Percentiles rank a stretch among this genome's conserved stretches.
Evolutionary conservation across 92 coral and sea anemone species (phyloP).

Genomic region (Phenganax subtilis): DNA sequence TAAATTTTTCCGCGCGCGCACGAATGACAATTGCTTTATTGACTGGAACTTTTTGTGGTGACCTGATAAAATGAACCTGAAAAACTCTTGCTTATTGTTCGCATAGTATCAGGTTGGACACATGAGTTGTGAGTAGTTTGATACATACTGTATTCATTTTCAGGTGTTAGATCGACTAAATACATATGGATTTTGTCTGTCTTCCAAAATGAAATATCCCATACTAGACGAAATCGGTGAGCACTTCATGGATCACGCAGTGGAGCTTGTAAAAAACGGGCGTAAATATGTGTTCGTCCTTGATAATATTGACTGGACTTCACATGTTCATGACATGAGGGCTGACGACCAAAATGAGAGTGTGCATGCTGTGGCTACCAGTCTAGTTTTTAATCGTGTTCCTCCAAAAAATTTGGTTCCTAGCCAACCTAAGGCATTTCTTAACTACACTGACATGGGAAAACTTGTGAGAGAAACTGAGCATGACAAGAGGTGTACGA

Average conservation of each 20-base stretch:
- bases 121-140: too few species aligned
- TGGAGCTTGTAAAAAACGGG: conserved; percentile 12
- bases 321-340: conserved; percentile 12
- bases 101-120: too few species aligned
- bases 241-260: conserved; percentile 14
- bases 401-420: too few species aligned
- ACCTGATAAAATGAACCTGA: too few species aligned
- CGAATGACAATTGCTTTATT: too few species aligned
- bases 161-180: conserved; percentile 42
- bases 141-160: not conserved
- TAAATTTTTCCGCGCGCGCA: too few species aligned
- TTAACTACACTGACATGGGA: conserved; percentile 6
- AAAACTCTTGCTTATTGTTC: too few species aligned
- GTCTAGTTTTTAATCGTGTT: conserved; percentile 22
- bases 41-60: too few species aligned
- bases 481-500: conserved; percentile 10
- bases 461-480: not conserved
- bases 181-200: conserved; percentile 42
- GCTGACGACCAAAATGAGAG: not conserved
- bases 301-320: conserved; percentile 1
- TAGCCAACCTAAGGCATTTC: not conserved
- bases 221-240: not conserved
- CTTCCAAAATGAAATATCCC: not conserved
- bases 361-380: conserved; percentile 3
- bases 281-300: conserved; percentile 3